phyloP scores from a whole-genome alignment of 1,140 invertebrate genomes.

The Scaptomyza hsui region DNA sequence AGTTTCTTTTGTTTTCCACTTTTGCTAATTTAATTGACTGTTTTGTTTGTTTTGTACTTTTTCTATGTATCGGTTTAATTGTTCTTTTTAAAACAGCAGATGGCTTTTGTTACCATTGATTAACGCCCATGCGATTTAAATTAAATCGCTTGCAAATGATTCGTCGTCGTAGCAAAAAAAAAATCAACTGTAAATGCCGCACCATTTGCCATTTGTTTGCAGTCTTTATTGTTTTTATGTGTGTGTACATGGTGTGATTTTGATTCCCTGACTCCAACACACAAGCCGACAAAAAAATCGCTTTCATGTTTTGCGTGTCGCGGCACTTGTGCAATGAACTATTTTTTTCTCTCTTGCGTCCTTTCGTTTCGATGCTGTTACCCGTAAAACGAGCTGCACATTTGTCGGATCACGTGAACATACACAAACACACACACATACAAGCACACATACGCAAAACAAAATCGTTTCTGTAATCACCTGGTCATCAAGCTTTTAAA shows the following conservation, averaged over 20 bases:
- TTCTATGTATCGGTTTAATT: slow-evolving; percentile 15
- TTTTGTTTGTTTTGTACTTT: not conserved
- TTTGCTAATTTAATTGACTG: slow-evolving; percentile 15
- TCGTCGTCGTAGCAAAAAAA: slow-evolving; percentile 39
- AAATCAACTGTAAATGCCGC: slow-evolving; percentile 25
- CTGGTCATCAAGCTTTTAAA: slow-evolving; percentile 11
- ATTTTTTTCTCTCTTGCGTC: slow-evolving; percentile 28
- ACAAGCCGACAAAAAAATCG: slow-evolving; percentile 16
- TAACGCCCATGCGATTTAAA: slow-evolving; percentile 79
- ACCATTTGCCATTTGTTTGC: slow-evolving; percentile 60
- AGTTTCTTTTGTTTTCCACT: not conserved
- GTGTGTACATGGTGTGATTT: slow-evolving; percentile 56
- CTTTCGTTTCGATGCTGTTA: slow-evolving; percentile 23
- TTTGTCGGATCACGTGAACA: slow-evolving; percentile 44
- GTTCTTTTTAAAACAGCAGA: slow-evolving; percentile 8
- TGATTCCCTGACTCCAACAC: slow-evolving; percentile 50
- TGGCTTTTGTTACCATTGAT: slow-evolving; percentile 64
- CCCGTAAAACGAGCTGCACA: slow-evolving; percentile 43
- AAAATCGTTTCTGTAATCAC: slow-evolving; percentile 22
- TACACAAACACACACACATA: not conserved
- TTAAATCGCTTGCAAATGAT: slow-evolving; percentile 79
- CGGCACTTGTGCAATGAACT: slow-evolving; percentile 41
- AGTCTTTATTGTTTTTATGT: not conserved
- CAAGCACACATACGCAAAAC: too few relatives aligned
- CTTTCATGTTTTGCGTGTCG: slow-evolving; percentile 66